These are phyloP conservation scores for Rhinogobio ventralis DNA, from an alignment of 2,797 vertebrate genomes.

Conservation along the genomic window DNA sequence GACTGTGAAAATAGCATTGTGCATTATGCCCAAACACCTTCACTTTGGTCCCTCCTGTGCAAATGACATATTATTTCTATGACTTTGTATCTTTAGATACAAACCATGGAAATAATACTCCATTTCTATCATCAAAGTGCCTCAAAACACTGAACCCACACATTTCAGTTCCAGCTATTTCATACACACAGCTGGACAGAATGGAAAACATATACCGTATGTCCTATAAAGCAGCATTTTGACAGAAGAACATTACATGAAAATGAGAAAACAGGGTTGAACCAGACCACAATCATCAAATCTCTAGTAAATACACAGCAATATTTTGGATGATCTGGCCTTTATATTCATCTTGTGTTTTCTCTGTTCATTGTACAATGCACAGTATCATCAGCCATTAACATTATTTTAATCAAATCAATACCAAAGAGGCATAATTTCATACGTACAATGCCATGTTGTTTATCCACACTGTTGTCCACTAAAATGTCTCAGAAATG, in stretches of 20 bases:
- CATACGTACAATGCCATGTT: background rate
- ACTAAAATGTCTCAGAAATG: background rate
- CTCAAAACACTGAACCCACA: background rate
- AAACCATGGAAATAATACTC: constrained; percentile 13
- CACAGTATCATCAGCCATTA: background rate
- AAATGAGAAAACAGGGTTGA: background rate
- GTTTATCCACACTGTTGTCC: background rate
- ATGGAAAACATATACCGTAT: background rate
- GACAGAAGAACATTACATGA: constrained; percentile 1
- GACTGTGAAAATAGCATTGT: background rate
- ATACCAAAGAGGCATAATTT: background rate
- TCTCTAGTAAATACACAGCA: background rate
- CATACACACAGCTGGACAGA: background rate
- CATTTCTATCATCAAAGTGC: constrained; percentile 16
- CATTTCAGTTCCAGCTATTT: background rate
- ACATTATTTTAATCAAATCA: background rate
- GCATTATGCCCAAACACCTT: background rate
- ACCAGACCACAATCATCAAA: background rate
- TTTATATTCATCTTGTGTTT: background rate
- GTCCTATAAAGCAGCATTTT: background rate
- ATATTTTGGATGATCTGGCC: background rate
- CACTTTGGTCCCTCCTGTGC: background rate
- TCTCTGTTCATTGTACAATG: background rate
- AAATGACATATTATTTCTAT: background rate
- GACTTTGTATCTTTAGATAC: background rate